Base-by-base conservation (phyloP, 2,113 vertebrate genomes). In the Cavia aperea region DNA sequence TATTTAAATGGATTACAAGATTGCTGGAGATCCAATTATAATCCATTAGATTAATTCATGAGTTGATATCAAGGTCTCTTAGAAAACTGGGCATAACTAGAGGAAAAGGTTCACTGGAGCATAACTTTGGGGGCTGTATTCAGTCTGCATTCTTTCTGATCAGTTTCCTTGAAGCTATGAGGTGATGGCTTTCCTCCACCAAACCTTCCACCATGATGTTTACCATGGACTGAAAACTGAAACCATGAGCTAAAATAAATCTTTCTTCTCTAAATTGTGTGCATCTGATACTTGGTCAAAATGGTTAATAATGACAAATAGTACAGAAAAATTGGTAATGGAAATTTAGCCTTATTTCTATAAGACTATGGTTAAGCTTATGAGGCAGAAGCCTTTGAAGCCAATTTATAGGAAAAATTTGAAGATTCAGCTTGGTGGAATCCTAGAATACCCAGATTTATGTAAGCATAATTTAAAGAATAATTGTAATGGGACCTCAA, bases 321-420 rank as follows among this genome's bases (percentile, higher is more conserved):
- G 36, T 70, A 5, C 36, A 19, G 18, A 70, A 70, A 39, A 70
- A n/a, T n/a, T 68, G 16, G 68, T 70, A 70, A 33, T n/a, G 68
- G 36, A n/a, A n/a, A 70, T n/a, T 70, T 70, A n/a, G 62, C 62
- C 68, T 70, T 68, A 7, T 68, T n/a, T 16, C 1, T 70, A 9
- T n/a, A 16, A n/a, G 16, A 33, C 7, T 70, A 36, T 36, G 4
- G 0, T 2, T n/a, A 19, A 70, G 2, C 7, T 9, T 36, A 6
- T n/a, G 66, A 19, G n/a, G 36, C 36, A 70, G 16, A n/a, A 70
- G 33, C 7, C 36, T n/a, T 70, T 70, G 68, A n/a, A 70, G 9
- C 36, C 36, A 68, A 15, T 68, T 36, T 68, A 33, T 18, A 36
- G 66, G 33, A 66, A 36, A 68, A 68, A 7, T 36, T 68, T 68